A percentile compares a stretch with the other conserved stretches of the same genome.
These are phyloP conservation scores for Apocrypta bakeri DNA, from an alignment of 1,140 invertebrate species.

Conservation along the genomic window DNA sequence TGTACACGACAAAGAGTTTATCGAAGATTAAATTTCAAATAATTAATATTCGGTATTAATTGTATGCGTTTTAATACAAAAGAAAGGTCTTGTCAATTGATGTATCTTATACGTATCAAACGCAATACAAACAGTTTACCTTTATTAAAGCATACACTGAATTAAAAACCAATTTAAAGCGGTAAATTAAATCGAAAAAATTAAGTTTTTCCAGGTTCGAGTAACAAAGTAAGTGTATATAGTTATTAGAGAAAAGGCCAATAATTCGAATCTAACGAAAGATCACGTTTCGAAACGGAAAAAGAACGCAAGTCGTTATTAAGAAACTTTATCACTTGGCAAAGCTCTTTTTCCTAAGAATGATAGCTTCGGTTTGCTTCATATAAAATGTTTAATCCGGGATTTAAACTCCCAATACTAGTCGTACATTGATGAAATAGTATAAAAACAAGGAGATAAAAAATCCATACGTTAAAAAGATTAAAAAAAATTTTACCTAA, in stretches of 20 bases:
- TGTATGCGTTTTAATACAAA: no score
- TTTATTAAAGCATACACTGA: background rate
- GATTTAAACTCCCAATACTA: background rate
- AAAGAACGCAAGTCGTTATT: constrained; percentile 22
- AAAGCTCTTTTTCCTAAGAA: background rate
- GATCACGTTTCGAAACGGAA: constrained; percentile 15
- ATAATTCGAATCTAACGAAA: constrained; percentile 4
- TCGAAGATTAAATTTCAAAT: no score
- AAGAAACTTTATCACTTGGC: constrained; percentile 29
- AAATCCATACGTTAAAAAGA: no score
- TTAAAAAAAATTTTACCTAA: no score
- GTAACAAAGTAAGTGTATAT: background rate
- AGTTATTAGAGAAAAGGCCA: background rate
- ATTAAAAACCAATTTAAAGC: background rate
- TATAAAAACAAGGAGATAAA: no score
- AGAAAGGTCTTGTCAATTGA: no score
- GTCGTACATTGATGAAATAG: background rate
- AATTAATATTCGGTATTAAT: no score
- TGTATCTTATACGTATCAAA: no score
- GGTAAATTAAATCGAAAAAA: background rate
- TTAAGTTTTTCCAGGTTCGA: background rate
- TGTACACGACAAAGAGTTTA: no score
- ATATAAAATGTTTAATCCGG: constrained; percentile 16
- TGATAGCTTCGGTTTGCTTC: background rate
- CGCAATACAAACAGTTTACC: no score